Conservation (phyloP, 2,888 invertebrate genomes). For the Rhopalosiphum nymphaeae region DNA sequence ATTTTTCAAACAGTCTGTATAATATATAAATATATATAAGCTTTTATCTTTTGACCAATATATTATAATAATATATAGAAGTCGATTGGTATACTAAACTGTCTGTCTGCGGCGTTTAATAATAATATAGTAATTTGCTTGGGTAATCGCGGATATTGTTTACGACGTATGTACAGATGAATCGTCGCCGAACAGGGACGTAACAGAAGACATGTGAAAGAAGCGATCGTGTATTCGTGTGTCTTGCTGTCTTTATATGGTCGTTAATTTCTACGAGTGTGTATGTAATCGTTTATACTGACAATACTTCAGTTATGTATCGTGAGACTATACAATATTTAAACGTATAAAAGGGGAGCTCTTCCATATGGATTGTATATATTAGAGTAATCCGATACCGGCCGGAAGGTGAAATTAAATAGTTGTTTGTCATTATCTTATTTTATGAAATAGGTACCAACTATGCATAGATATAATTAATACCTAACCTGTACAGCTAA, state of each 20-base stretch:
- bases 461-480: neutral
- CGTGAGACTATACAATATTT: neutral
- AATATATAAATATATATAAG: neutral
- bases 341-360: neutral
- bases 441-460: neutral
- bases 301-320: neutral
- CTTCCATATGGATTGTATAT: neutral
- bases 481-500: neutral
- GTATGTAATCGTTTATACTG: neutral
- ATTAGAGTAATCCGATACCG: neutral
- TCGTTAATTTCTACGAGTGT: neutral
- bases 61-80: neutral
- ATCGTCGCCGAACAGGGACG: neutral
- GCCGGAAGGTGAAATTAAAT: neutral
- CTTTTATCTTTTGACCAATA: neutral
- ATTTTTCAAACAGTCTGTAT: neutral
- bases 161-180: neutral
- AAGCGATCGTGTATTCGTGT: neutral
- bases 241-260: neutral
- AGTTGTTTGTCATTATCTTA: neutral
- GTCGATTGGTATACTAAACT: neutral
- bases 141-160: neutral
- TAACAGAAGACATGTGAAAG: conserved; percentile 58
- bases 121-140: neutral
- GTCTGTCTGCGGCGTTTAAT: neutral